Percentiles rank a stretch among this genome's conserved stretches.
Evolutionary conservation across 2,113 vertebrate species (phyloP).

Genomic region (Sinocyclocheilus maitianheensis): DNA sequence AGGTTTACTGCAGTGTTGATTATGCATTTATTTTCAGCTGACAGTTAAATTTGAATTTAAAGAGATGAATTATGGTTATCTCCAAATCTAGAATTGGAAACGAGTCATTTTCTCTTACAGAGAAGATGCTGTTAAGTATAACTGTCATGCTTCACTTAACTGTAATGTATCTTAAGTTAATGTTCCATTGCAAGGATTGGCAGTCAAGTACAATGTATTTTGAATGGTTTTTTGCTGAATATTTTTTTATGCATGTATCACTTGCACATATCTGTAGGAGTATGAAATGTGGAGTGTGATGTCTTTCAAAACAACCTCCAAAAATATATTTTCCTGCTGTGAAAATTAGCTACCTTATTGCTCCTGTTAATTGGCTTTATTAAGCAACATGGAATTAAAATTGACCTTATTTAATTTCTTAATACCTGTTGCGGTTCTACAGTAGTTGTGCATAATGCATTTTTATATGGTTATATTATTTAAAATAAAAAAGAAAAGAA

Average conservation of each 20-base stretch:
- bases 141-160: background rate
- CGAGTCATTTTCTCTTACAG: background rate
- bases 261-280: background rate
- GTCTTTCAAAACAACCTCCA: background rate
- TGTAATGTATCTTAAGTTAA: constrained; percentile 10
- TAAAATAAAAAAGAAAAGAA: too few relatives aligned
- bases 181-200: background rate
- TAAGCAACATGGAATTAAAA: background rate
- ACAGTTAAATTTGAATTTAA: background rate
- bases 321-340: background rate
- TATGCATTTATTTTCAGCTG: background rate
- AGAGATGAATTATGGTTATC: background rate
- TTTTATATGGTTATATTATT: too few relatives aligned
- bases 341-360: background rate
- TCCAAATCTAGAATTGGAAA: background rate
- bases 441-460: too few relatives aligned
- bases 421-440: background rate
- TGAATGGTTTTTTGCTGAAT: background rate
- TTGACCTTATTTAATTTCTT: background rate
- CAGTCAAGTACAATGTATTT: background rate
- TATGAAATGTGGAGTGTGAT: background rate
- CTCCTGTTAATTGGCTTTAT: background rate
- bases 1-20: constrained; percentile 19
- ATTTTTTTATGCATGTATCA: background rate
- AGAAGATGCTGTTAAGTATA: constrained; percentile 8